Evolutionary conservation across 1,140 invertebrate species (phyloP), one percentile per base, ranked within the genome.

Genomic region (Musca domestica): DNA sequence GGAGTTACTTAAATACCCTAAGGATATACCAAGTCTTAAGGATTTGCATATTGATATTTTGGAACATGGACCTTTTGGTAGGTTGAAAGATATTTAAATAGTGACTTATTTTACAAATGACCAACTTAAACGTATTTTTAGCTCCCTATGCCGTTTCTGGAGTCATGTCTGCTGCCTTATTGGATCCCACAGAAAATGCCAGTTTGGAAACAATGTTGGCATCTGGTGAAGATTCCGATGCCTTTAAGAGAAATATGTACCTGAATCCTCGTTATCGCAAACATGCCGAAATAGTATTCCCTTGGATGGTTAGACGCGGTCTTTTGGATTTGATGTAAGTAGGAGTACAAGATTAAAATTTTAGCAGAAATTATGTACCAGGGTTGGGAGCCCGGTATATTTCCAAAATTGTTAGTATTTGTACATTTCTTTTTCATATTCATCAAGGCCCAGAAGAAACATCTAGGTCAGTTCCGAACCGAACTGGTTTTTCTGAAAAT

Each of bases 1-100:
- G 41, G 63, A 73, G 17, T 30, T 73, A n/a, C 46, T 74, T 0
- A 74, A 72, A n/a, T 74, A 74, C 67, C 66, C 73, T 17, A 48
- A 68, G 0, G 17, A 56, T 5, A 71, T 73, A 47, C 73, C 72
- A 9, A 71, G 15, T 14, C 64, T 74, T 12, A 68, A 23, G 34
- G 69, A 74, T 22, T 64, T 74, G 2, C 72, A 73, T 10, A 67
- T 41, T 0, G 61, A 49, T 63, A 47, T 74, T 12, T 63, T 73
- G 14, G 64, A 66, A 9, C 34, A 72, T 64, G 46, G 66, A 1
- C 1, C 58, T 10, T 69, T 49, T 54, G 73, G 67, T 69, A 54
- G 65, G 49, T 61, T 7, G 25, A 30, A 10, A 25, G 2, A 30
- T 19, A 47, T 54, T n/a, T 49, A 10, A 20, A 47, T 1, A 15